Base-by-base conservation (phyloP, 2,888 invertebrate species). In the Eurois occulta region DNA sequence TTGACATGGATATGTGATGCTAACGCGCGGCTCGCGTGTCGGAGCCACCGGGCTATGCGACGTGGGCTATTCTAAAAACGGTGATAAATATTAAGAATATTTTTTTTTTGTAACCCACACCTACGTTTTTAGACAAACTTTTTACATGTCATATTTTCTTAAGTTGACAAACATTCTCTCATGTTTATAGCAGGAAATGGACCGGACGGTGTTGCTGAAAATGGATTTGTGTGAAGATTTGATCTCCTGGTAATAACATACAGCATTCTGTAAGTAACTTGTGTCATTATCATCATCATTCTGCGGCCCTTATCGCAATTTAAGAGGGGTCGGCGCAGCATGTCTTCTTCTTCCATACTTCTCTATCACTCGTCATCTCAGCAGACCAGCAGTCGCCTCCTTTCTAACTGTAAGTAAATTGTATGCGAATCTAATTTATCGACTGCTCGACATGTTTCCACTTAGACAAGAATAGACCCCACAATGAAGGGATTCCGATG, bases 21-120 rank as follows among this genome's bases (percentile, higher is more conserved):
- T 89, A 88, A 88, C 83, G 87, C 75, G 85, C 69, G 75, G 43
- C 48, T 89, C 77, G 88, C 89, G 88, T 88, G 89, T 48, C 78
- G 32, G 72, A 6, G 52, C 18, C 72, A 58, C 62, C 78, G 43
- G 72, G 38, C 77, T 32, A 24, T 41, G 67, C 52, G 62, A 75
- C 64, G 81, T 0, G 21, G 58, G 0, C 38, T 78, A 84, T 84
- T 84, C 78, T 78, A 1, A 16, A 69, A 72, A 35, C 24, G 1
- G 38, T 38, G 73, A 69, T 68, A 70, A 32, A 41, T 66, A 18
- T 43, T 28, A 10, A 24, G 24, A 48, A 16, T 48, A 16, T 48
- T 21, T 2, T 46, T 46, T 46, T 21, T 46, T 46, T 46, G 7
- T 21, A 48, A n/a, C 10, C 1, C 10, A 48, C 3, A 24, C 8